Base-by-base conservation (phyloP, 2,113 vertebrate genomes). In the Pterocles orientalis region DNA sequence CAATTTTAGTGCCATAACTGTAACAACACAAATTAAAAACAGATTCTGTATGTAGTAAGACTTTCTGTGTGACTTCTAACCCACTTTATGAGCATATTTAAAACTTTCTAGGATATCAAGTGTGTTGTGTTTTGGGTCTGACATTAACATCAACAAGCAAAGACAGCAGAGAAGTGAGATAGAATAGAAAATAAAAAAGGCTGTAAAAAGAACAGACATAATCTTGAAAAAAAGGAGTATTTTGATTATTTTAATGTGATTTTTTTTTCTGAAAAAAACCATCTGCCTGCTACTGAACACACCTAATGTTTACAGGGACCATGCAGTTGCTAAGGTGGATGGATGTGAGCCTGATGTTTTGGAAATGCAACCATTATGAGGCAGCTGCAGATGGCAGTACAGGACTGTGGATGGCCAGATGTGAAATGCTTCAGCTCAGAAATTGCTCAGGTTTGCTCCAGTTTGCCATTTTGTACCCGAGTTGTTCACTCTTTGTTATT, bases 321-420 rank as follows among this genome's bases (percentile, higher is more conserved):
- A 26, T 4, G 7, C 1, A 3, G n/a, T 80, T 83, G 80, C 69
- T 91, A 51, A 54, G 25, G 33, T 45, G 0, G 0, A n/a, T 45
- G 0, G 0, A n/a, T 10, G 25, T 18, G 15, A 56, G 25, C 5
- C 28, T 50, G 20, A 14, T 29, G 2, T 3, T 76, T 65, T 61
- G 90, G 54, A 88, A 84, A 29, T n/a, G 10, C 1, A 4, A 10
- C 20, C 45, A 1, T 19, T 16, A 16, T 6, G 18, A 39, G 51
- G 45, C 29, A 81, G 53, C 97, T 87, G 88, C 85, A 97, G 95
- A 34, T 90, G 97, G 96, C 95, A 96, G 76, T 71, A 41, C 53
- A 94, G 90, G 88, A 92, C 93, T 65, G 78, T 1, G 2, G 61
- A 93, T 41, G 20, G 29, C 23, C 43, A 9, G 24, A 47, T 7